phyloP scores from a whole-genome alignment of 1,140 invertebrate genomes.

The Eumaeus atala region DNA sequence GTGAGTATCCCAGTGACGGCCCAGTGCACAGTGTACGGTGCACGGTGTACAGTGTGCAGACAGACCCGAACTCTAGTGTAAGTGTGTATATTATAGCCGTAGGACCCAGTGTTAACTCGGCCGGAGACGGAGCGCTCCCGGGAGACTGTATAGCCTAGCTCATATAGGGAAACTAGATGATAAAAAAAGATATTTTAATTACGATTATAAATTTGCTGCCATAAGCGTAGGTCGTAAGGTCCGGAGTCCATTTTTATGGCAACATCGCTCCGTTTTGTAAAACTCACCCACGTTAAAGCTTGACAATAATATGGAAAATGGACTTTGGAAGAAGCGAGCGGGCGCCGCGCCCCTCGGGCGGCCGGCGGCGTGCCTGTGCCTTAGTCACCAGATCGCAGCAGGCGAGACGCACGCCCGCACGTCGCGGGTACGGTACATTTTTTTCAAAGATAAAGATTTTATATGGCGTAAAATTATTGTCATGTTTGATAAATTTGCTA shows the following conservation, averaged over 20 bases:
- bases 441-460: too few relatives aligned
- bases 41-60: conserved; percentile 18
- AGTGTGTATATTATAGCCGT: conserved; percentile 50
- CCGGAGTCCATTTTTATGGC: conserved; percentile 41
- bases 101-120: conserved; percentile 10
- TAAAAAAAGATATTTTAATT: conserved; percentile 69
- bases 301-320: conserved; percentile 48
- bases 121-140: conserved; percentile 14
- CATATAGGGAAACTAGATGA: conserved; percentile 46
- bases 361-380: neutral
- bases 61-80: conserved; percentile 39
- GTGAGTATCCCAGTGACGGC: conserved; percentile 12
- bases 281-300: conserved; percentile 26
- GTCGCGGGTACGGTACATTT: too few relatives aligned
- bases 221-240: conserved; percentile 51
- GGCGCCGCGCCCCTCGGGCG: conserved; percentile 1
- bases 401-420: too few relatives aligned
- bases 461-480: too few relatives aligned
- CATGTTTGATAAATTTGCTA: too few relatives aligned
- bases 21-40: conserved; percentile 34
- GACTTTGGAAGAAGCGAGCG: conserved; percentile 24
- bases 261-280: conserved; percentile 29
- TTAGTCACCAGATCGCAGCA: conserved; percentile 1
- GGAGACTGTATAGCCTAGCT: conserved; percentile 54
- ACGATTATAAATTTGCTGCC: conserved; percentile 61